These are phyloP conservation scores for Phymorhynchus buccinoides DNA, from an alignment of 1,140 invertebrate genomes.

Conservation along the genomic window DNA sequence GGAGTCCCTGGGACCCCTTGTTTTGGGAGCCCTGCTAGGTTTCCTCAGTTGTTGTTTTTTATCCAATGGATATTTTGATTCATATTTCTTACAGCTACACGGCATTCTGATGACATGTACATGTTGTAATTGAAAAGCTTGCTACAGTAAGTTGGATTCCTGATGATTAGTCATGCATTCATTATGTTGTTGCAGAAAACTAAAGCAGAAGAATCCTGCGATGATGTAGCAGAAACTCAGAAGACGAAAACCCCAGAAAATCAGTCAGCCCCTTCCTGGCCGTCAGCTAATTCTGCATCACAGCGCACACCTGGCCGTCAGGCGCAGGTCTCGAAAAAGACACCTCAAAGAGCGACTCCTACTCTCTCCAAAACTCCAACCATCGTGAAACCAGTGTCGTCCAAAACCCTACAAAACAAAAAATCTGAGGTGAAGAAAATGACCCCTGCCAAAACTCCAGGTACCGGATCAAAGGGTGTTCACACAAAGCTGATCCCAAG, in stretches of 20 bases:
- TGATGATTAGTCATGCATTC: not conserved
- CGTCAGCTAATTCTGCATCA: not conserved
- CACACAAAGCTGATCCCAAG: not conserved
- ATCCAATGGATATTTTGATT: no score
- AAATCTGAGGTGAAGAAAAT: not conserved
- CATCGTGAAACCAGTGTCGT: not conserved
- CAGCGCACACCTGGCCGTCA: not conserved
- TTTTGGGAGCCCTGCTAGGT: no score
- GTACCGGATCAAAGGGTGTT: not conserved
- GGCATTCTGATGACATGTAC: no score
- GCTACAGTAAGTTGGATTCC: not conserved
- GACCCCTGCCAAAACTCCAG: not conserved
- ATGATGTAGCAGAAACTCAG: not conserved
- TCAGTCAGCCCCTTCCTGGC: not conserved
- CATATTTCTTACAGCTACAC: no score
- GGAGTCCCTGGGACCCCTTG: no score
- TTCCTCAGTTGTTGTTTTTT: no score
- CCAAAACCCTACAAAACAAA: not conserved
- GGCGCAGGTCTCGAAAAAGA: not conserved
- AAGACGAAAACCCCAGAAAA: not conserved
- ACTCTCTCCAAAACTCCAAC: not conserved
- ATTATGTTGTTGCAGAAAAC: not conserved
- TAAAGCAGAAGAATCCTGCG: not conserved
- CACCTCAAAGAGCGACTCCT: not conserved
- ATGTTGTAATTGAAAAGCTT: no score